Percentiles rank a stretch among this genome's conserved stretches.
phyloP scores from a whole-genome alignment of 2,113 vertebrate species.

The Gadus macrocephalus region DNA sequence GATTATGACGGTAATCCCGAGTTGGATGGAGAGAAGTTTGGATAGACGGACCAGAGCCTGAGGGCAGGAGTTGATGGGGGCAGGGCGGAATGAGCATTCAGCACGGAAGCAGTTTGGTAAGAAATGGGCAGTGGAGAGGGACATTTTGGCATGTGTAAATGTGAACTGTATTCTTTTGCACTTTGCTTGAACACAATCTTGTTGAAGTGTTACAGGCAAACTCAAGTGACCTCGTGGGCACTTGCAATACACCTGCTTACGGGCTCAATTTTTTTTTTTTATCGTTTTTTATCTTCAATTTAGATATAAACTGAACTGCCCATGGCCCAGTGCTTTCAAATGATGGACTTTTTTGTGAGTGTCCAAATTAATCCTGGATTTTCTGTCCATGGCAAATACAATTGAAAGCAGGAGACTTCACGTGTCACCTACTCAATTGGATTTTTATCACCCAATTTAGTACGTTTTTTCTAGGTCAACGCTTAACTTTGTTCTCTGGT shows the following conservation, averaged over 20 bases:
- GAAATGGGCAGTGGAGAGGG: constrained; percentile 10
- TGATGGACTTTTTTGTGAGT: constrained; percentile 17
- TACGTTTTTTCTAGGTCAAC: constrained; percentile 34
- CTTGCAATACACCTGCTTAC: not conserved
- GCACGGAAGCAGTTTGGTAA: constrained; percentile 33
- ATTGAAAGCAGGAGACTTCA: constrained; percentile 25
- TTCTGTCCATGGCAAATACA: constrained; percentile 43
- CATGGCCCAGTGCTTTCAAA: constrained; percentile 5
- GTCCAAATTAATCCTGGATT: constrained; percentile 51
- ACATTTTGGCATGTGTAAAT: constrained; percentile 8
- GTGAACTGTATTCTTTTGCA: not conserved
- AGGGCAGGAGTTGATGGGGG: constrained; percentile 34
- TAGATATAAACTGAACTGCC: not conserved
- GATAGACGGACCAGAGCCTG: constrained; percentile 52
- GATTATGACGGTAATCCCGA: constrained; percentile 74
- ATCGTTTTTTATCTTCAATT: not conserved
- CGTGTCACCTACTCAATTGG: constrained; percentile 3
- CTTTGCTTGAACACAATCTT: too few relatives aligned
- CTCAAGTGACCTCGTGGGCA: not conserved
- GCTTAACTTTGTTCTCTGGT: constrained; percentile 15
- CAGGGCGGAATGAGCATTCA: not conserved
- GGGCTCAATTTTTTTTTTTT: not conserved
- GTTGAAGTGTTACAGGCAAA: too few relatives aligned
- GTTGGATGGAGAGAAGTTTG: constrained; percentile 62
- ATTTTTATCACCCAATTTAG: constrained; percentile 26